phyloP scores from a whole-genome alignment of 2,113 vertebrate species.

The Nannospalax galili region DNA sequence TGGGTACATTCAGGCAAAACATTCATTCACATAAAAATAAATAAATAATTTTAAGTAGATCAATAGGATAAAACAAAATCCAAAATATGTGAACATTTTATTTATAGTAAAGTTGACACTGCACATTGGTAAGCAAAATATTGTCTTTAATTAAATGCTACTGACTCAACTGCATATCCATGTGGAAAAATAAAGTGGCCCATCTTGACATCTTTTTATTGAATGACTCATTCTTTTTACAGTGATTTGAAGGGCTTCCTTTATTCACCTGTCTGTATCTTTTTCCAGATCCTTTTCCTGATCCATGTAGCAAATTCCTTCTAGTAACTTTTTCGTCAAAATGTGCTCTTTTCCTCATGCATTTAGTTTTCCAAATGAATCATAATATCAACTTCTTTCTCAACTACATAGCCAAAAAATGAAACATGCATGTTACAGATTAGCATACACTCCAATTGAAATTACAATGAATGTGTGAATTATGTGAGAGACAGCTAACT shows the following conservation, averaged over 20 bases:
- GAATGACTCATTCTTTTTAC: neutral
- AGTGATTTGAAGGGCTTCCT: conserved; percentile 6
- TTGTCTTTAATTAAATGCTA: neutral
- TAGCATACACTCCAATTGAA: conserved; percentile 7
- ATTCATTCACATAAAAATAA: no score
- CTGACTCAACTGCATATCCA: neutral
- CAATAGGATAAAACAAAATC: no score
- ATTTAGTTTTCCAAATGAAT: conserved; percentile 25
- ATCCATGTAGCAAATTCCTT: neutral
- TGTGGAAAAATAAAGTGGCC: neutral
- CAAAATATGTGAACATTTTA: neutral
- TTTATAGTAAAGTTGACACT: neutral
- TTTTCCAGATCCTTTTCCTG: neutral
- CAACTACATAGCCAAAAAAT: neutral
- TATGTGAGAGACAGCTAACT: neutral
- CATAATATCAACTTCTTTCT: neutral
- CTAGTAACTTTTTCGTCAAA: conserved; percentile 48
- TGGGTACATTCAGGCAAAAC: no score
- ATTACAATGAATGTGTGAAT: neutral
- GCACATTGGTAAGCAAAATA: neutral
- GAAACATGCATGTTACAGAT: neutral
- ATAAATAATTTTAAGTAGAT: no score
- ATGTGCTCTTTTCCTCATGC: neutral
- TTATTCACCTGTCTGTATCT: neutral
- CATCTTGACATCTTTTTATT: conserved; percentile 4